Percentiles rank a stretch among this genome's conserved stretches.
phyloP scores from a whole-genome alignment of 2,888 invertebrate genomes.

The Leptinotarsa haldemani region DNA sequence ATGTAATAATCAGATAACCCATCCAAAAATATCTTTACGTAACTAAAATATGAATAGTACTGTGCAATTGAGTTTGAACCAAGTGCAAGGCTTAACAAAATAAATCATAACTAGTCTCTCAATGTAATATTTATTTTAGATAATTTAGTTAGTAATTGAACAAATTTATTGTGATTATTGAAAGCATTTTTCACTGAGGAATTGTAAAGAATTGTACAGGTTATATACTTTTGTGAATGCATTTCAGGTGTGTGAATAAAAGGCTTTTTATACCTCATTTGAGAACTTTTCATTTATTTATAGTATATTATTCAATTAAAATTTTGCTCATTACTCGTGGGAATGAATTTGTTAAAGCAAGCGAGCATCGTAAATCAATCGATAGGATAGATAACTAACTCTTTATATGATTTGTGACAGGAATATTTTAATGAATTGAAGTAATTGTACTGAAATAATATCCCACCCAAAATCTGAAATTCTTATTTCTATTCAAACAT shows the following conservation, averaged over 20 bases:
- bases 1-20: neutral
- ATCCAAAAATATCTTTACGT: neutral
- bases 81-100: slow-evolving; percentile 25
- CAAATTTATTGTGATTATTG: slow-evolving; percentile 57
- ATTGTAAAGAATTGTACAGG: slow-evolving; percentile 64
- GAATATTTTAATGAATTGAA: no score
- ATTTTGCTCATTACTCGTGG: no score
- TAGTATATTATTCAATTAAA: no score
- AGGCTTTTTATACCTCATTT: slow-evolving; percentile 23
- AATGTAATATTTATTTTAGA: slow-evolving; percentile 39
- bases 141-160: slow-evolving; percentile 31
- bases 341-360: no score
- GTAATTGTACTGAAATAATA: no score
- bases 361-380: no score
- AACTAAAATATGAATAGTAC: neutral
- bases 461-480: no score
- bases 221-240: slow-evolving; percentile 65
- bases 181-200: slow-evolving; percentile 62
- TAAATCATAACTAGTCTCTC: slow-evolving; percentile 37
- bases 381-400: no score
- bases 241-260: slow-evolving; percentile 46
- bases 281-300: neutral
- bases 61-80: slow-evolving; percentile 11
- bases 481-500: no score
- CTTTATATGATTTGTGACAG: no score